Percentiles rank a stretch among this genome's conserved stretches.
Evolutionary conservation across 2,113 vertebrate genomes (phyloP).

Genomic region (Catharus bicknelli): DNA sequence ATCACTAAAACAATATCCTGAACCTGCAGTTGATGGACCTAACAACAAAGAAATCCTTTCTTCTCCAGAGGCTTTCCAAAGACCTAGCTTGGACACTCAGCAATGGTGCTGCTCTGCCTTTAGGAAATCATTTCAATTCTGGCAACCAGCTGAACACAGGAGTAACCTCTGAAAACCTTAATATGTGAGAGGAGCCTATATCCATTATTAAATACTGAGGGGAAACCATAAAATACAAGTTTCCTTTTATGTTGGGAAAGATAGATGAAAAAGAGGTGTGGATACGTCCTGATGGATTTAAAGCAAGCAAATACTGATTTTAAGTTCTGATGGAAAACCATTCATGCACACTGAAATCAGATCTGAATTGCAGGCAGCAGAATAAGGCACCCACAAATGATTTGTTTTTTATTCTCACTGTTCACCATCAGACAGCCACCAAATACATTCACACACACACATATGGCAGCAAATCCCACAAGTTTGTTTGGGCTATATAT

Average conservation of each 20-base stretch:
- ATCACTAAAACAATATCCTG: not conserved
- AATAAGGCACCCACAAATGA: not conserved
- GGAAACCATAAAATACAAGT: not conserved
- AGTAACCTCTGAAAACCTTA: not conserved
- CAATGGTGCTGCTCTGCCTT: not conserved
- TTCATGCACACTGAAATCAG: not conserved
- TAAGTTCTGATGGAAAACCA: not conserved
- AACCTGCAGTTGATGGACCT: accelerated
- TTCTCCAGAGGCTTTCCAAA: not conserved
- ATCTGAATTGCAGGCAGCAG: not conserved
- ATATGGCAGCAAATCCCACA: not conserved
- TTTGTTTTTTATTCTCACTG: not conserved
- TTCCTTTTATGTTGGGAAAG: not conserved
- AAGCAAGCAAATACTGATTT: not conserved
- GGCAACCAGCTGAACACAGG: not conserved
- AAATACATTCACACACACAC: not conserved
- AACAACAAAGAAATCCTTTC: not conserved
- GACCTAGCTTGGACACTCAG: not conserved
- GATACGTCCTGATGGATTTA: not conserved
- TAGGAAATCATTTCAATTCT: not conserved
- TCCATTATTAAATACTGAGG: not conserved
- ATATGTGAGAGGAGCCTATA: not conserved
- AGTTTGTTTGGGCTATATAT: not conserved
- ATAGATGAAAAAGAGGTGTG: not conserved
- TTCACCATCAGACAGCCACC: not conserved